Evolutionary conservation across 2,797 vertebrate species (phyloP).

Genomic region (Clamator glandarius): DNA sequence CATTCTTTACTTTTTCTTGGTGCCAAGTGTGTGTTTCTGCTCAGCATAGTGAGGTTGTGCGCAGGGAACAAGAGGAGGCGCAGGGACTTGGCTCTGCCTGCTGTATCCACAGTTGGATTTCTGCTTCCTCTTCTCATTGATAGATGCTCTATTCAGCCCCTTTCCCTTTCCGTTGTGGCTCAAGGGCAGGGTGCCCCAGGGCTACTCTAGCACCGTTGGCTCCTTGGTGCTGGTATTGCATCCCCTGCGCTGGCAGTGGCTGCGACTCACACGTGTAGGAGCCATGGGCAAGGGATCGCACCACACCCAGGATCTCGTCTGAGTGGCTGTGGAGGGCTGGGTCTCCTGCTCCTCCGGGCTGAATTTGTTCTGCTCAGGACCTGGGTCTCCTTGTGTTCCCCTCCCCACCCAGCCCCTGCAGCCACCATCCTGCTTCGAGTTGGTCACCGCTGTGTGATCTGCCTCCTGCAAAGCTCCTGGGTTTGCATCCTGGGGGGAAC

Average conservation of each 20-base stretch:
- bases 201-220: not conserved
- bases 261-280: not conserved
- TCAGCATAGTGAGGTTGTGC: not conserved
- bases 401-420: not conserved
- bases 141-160: not conserved
- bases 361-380: not conserved
- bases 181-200: not conserved
- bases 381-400: not conserved
- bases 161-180: not conserved
- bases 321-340: not conserved
- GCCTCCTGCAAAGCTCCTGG: not conserved
- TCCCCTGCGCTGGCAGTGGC: not conserved
- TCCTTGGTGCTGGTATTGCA: not conserved
- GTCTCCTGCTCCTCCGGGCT: not conserved
- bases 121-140: not conserved
- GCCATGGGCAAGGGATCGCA: not conserved
- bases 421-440: not conserved
- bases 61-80: not conserved
- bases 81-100: not conserved
- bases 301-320: fast-evolving
- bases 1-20: constrained; percentile 11
- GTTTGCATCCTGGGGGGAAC: not conserved
- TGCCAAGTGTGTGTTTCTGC: not conserved
- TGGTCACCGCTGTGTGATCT: not conserved
- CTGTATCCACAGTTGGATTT: not conserved